Conservation (phyloP, 2,113 vertebrate genomes). For the Dunckerocampus dactyliophorus region DNA sequence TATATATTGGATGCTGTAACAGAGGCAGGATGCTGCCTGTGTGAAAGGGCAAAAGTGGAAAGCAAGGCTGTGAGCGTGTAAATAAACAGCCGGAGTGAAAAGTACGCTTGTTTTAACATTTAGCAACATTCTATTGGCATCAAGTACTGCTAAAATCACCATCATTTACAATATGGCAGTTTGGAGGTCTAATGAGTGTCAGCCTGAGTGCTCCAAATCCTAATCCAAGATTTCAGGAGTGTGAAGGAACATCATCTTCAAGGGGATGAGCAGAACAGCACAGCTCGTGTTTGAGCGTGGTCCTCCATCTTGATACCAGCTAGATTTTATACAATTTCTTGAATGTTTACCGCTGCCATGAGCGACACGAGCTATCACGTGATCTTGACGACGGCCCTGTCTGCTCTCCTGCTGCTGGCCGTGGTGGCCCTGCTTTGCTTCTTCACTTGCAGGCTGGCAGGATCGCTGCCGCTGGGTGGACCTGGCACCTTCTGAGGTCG, state of each 20-base stretch:
- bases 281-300: background rate
- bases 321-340: background rate
- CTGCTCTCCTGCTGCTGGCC: constrained; percentile 45
- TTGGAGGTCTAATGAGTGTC: background rate
- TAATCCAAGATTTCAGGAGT: constrained; percentile 40
- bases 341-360: constrained; percentile 36
- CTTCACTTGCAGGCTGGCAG: constrained; percentile 72
- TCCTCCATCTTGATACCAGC: background rate
- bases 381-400: constrained; percentile 51
- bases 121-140: no score
- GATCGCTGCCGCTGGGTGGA: constrained; percentile 56
- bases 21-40: no score
- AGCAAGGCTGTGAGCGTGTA: no score
- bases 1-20: no score
- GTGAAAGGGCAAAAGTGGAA: no score
- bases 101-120: no score
- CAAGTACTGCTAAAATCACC: background rate
- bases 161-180: background rate
- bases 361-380: constrained; percentile 30
- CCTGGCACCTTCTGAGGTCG: constrained; percentile 58
- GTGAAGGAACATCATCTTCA: constrained; percentile 9
- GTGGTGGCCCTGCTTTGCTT: constrained; percentile 67
- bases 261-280: constrained; percentile 11
- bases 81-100: no score
- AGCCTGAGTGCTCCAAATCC: constrained; percentile 15